Percentiles rank a stretch among this genome's conserved stretches.
These are phyloP conservation scores for Siniperca knerii DNA, from an alignment of 2,113 vertebrate genomes.

Conservation along the genomic window DNA sequence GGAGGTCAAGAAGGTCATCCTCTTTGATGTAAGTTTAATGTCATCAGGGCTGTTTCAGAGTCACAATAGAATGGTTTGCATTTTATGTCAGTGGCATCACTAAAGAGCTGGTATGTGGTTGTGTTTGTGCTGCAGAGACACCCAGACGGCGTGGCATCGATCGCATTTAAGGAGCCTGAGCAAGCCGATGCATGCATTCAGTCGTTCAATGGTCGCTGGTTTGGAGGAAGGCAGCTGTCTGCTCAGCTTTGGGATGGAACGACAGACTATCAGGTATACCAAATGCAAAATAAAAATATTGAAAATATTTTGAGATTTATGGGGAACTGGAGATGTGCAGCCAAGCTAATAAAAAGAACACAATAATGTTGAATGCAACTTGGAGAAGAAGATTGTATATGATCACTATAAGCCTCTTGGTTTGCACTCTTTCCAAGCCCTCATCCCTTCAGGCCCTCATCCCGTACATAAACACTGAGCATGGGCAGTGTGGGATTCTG, in stretches of 20 bases:
- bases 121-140: constrained; percentile 87
- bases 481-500: background rate
- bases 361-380: background rate
- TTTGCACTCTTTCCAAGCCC: too few relatives aligned
- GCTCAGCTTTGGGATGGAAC: constrained; percentile 92
- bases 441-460: background rate
- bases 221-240: constrained; percentile 93
- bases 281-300: background rate
- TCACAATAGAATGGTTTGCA: background rate
- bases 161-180: constrained; percentile 93
- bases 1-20: constrained; percentile 94
- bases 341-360: background rate
- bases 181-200: constrained; percentile 89
- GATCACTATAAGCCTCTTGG: too few relatives aligned
- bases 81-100: background rate
- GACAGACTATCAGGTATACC: constrained; percentile 93
- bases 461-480: background rate
- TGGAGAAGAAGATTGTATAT: background rate
- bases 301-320: too few relatives aligned
- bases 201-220: constrained; percentile 94
- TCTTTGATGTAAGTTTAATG: constrained; percentile 93
- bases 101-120: constrained; percentile 69
- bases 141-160: constrained; percentile 94
- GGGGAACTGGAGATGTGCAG: background rate
- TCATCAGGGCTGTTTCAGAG: background rate